Evolutionary conservation across 2,888 invertebrate species (phyloP).

Genomic region (Phalangium opilio): DNA sequence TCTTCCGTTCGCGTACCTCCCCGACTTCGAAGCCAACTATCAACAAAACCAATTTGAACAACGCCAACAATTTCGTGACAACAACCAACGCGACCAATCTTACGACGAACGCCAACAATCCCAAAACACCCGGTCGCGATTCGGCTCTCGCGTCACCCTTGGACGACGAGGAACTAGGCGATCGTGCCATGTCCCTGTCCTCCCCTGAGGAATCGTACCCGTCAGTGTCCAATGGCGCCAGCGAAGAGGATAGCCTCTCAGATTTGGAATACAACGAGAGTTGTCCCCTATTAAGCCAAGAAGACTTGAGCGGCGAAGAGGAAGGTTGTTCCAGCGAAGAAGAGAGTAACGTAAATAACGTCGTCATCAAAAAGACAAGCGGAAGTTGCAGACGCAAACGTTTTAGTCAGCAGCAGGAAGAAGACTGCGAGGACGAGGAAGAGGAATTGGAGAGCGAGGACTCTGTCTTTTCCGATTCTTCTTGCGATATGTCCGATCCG

Average conservation of each 20-base stretch:
- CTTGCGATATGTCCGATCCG: constrained; percentile 25
- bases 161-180: neutral
- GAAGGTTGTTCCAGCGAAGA: neutral
- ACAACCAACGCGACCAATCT: too few species aligned
- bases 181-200: constrained; percentile 19
- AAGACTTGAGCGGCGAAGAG: neutral
- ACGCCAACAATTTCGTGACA: too few species aligned
- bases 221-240: neutral
- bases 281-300: neutral
- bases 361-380: too few species aligned
- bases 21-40: too few species aligned
- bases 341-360: neutral
- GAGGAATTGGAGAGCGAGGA: neutral
- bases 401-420: too few species aligned
- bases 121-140: neutral
- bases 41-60: too few species aligned
- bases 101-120: neutral
- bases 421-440: neutral
- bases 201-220: constrained; percentile 12
- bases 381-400: too few species aligned
- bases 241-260: neutral
- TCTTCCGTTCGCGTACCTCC: too few species aligned
- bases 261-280: constrained; percentile 1
- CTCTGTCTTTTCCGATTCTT: neutral
- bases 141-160: neutral